Base-by-base conservation (phyloP, 2,888 invertebrate species). In the Lasioglossum lativentre region DNA sequence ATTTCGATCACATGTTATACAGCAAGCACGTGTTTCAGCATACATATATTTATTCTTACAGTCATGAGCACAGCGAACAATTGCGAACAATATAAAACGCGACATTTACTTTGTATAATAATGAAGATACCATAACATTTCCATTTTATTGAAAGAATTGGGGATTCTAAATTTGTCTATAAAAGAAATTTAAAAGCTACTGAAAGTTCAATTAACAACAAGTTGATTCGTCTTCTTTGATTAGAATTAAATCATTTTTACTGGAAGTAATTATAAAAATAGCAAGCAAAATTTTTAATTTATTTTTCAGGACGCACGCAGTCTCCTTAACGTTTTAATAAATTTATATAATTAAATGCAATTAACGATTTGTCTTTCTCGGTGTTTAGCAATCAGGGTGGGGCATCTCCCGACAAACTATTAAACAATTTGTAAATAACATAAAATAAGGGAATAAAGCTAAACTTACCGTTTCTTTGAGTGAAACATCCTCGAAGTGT, bases 391-490 rank as follows among this genome's bases (percentile, higher is more conserved):
- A 19, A 30, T 34, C 27, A 30, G 19, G 63, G 63, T 14, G 16
- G 63, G 30, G 5, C 16, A 30, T 30, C 30, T 63, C 0, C 6
- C 8, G 14, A 8, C 2, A 8, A 63, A 30, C 2, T 30, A 1
- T 1, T 8, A 38, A 68, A 68, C 19, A 38, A 68, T 68, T 6
- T 14, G 1, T 8, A 23, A 16, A 19, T 23, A 68, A 68, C 12
- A 34, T 23, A 4, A 68, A 68, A 40, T n/a, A 70, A n/a, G 12
- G 14, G 3, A n/a, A 2, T 70, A 40, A 70, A 38, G 4, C 12
- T 6, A 19, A 30, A 77, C 93, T 93, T 66, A 95, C 95, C 16
- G 92, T 93, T 52, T 92, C 93, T 47, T 92, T 92, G 14, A 95
- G 88, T 4, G 89, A 91, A 34, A 94, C 86, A 4, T 91, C 90